A percentile compares a stretch with the other conserved stretches of the same genome.
Conservation (phyloP, 2,113 vertebrate genomes). For the Nipponia nippon region DNA sequence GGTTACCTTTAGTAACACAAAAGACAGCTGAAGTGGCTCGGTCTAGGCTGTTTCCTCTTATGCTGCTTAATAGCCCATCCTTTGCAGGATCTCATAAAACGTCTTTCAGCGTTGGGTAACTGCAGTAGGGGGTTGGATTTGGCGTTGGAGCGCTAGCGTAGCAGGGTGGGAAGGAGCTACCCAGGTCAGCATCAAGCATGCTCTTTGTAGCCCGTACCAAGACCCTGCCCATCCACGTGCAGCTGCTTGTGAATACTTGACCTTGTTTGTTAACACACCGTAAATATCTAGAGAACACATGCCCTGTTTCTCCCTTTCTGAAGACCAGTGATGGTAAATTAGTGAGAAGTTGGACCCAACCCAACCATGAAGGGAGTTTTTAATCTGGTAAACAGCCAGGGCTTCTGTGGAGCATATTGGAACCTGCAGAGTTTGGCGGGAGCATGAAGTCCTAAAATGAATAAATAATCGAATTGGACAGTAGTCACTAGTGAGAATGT, state of each 20-base stretch:
- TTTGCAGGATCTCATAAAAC: not conserved
- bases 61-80: not conserved
- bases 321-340: not conserved
- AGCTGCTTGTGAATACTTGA: not conserved
- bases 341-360: not conserved
- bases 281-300: not conserved
- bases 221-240: not conserved
- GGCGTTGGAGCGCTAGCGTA: not conserved
- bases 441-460: not conserved
- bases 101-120: not conserved
- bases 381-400: not conserved
- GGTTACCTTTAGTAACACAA: not conserved
- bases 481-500: not conserved
- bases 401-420: not conserved
- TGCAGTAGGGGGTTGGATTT: not conserved
- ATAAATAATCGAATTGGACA: not conserved
- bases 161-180: not conserved
- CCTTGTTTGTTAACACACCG: not conserved
- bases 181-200: not conserved
- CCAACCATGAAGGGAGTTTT: not conserved
- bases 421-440: not conserved
- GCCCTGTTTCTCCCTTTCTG: not conserved
- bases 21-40: not conserved
- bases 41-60: not conserved
- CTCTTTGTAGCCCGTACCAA: not conserved